phyloP scores from a whole-genome alignment of 2,888 invertebrate species.

The Orchestes rusci region DNA sequence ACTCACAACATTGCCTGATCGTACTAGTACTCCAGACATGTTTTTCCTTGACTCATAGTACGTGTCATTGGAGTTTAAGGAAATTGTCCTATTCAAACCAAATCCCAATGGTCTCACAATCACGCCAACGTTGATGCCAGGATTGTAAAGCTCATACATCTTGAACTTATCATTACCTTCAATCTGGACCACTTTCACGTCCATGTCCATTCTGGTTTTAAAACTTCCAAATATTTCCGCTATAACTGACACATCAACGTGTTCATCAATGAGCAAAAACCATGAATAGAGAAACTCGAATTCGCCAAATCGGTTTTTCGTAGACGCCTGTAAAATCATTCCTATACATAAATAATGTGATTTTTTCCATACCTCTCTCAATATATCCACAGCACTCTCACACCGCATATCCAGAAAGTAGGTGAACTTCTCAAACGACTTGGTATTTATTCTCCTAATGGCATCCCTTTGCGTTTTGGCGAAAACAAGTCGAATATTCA shows the following conservation, averaged over 20 bases:
- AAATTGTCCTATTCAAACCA: constrained; percentile 5
- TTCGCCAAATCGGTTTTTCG: constrained; percentile 16
- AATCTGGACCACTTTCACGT: constrained; percentile 24
- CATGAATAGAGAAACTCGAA: constrained; percentile 30
- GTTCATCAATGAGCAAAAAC: constrained; percentile 16
- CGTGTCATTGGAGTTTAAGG: constrained; percentile 5
- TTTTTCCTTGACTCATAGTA: constrained; percentile 31
- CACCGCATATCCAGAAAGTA: constrained; percentile 24
- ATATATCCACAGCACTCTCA: constrained; percentile 9
- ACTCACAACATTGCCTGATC: constrained; percentile 31
- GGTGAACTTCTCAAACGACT: constrained; percentile 19
- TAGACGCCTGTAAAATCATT: constrained; percentile 17
- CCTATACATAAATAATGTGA: neutral
- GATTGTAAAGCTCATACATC: constrained; percentile 30
- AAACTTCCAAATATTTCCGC: constrained; percentile 16
- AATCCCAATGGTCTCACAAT: too few relatives aligned
- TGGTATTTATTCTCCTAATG: constrained; percentile 13
- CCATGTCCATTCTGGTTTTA: constrained; percentile 28
- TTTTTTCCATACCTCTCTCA: constrained; percentile 16
- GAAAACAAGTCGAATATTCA: constrained; percentile 16
- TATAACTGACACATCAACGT: constrained; percentile 6
- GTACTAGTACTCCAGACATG: constrained; percentile 29
- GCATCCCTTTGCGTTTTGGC: constrained; percentile 5
- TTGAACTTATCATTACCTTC: constrained; percentile 14
- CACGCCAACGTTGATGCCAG: too few relatives aligned